Conservation (phyloP, 2,888 invertebrate genomes). For the Aproaerema taeniolella region DNA sequence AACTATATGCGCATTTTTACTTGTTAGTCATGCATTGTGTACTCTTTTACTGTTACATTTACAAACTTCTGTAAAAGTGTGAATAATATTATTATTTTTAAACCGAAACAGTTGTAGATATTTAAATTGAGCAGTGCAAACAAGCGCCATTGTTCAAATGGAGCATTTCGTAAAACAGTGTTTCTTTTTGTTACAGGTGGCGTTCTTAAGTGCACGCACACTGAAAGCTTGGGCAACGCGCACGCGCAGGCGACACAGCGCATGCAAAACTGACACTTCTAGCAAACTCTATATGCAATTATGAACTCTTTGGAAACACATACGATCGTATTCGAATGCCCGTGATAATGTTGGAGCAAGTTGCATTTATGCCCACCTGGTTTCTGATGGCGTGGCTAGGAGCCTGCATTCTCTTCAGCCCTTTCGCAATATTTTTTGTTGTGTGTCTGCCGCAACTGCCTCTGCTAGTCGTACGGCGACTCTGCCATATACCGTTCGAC, state of each 20-base stretch:
- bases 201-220: constrained; percentile 56
- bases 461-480: constrained; percentile 80
- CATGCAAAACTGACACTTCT: constrained; percentile 27
- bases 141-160: too few relatives aligned
- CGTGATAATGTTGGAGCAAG: constrained; percentile 62
- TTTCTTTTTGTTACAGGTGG: constrained; percentile 58
- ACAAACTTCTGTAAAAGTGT: too few relatives aligned
- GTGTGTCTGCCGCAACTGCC: constrained; percentile 84
- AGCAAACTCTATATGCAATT: constrained; percentile 22
- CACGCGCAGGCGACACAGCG: constrained; percentile 18
- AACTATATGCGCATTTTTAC: too few relatives aligned
- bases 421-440: constrained; percentile 80
- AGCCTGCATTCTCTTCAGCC: constrained; percentile 81
- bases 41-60: too few relatives aligned
- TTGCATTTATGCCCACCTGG: constrained; percentile 72
- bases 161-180: constrained; percentile 6
- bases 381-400: constrained; percentile 80
- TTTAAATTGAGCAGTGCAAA: too few relatives aligned
- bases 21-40: too few relatives aligned
- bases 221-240: constrained; percentile 32
- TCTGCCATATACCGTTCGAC: constrained; percentile 82
- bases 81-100: too few relatives aligned
- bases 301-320: constrained; percentile 35
- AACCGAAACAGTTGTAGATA: too few relatives aligned
- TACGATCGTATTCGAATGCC: neutral